phyloP scores from a whole-genome alignment of 2,113 vertebrate species.

The Hirundichthys speculiger region DNA sequence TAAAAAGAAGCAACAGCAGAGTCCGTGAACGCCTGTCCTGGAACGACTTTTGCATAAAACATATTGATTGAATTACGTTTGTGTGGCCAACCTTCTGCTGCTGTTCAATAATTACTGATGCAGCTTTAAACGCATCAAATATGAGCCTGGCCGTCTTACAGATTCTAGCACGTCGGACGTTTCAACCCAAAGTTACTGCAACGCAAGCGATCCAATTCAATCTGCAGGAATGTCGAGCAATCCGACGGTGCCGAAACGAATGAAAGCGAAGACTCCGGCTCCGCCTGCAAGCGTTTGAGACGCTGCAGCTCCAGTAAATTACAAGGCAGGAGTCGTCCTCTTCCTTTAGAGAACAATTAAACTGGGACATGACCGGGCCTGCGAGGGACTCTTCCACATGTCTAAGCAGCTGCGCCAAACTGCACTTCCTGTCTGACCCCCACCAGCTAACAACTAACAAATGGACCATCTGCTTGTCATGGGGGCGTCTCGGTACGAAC shows the following conservation, averaged over 20 bases:
- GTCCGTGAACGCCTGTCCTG: too few species aligned
- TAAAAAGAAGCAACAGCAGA: too few species aligned
- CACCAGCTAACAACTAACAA: conserved; percentile 51
- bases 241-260: not conserved
- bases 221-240: too few species aligned
- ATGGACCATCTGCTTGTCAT: conserved; percentile 9
- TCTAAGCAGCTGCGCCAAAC: conserved; percentile 66
- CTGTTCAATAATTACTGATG: too few species aligned
- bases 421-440: conserved; percentile 49
- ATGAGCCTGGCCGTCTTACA: too few species aligned
- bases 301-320: conserved; percentile 48
- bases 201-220: too few species aligned
- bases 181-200: too few species aligned
- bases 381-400: conserved; percentile 39
- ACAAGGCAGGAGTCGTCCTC: conserved; percentile 54
- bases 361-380: conserved; percentile 29
- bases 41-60: too few species aligned
- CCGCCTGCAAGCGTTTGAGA: conserved; percentile 29
- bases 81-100: too few species aligned
- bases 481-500: not conserved
- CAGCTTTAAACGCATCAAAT: too few species aligned
- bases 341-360: conserved; percentile 55
- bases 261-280: not conserved
- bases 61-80: too few species aligned
- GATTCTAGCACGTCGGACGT: too few species aligned